Base-by-base conservation (phyloP, 1,140 invertebrate genomes). In the Oncopodura yosiiana region DNA sequence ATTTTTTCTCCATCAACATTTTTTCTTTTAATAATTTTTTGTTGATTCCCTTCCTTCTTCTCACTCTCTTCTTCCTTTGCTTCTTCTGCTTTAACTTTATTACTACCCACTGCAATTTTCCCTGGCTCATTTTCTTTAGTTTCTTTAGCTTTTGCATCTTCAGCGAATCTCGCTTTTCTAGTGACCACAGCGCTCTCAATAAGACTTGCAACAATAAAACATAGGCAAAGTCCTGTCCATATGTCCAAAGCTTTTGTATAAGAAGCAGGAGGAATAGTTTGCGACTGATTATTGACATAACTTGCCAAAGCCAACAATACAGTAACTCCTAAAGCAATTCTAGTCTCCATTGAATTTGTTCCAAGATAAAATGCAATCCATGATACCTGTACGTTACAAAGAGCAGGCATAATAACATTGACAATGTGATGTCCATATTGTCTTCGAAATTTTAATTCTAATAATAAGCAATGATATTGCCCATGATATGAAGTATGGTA, bases 101-200 rank as follows among this genome's bases (percentile, higher is more conserved):
- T n/a, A n/a, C n/a, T n/a, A n/a, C n/a, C n/a, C n/a, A n/a, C n/a
- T n/a, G n/a, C n/a, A n/a, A n/a, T n/a, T n/a, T n/a, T n/a, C n/a
- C n/a, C n/a, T n/a, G n/a, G n/a, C n/a, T n/a, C n/a, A n/a, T n/a
- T n/a, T n/a, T n/a, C n/a, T n/a, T n/a, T n/a, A n/a, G n/a, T n/a
- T n/a, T n/a, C n/a, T n/a, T n/a, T n/a, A n/a, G n/a, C n/a, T n/a
- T n/a, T n/a, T n/a, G n/a, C n/a, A n/a, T n/a, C n/a, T n/a, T n/a
- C n/a, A n/a, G n/a, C n/a, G n/a, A n/a, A n/a, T n/a, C 37, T 42
- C 1, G 46, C 27, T 21, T 74, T 73, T 63, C 77, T 76, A 60
- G 78, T 77, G 39, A 78, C 77, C 6, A 77, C 62, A n/a, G 77
- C 75, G 57, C 77, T 77, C 62, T 78, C 75, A 5, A 78, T 63